Percentiles rank a stretch among this genome's conserved stretches.
phyloP scores from a whole-genome alignment of 1,140 invertebrate genomes.

The Acyrthosiphon pisum region DNA sequence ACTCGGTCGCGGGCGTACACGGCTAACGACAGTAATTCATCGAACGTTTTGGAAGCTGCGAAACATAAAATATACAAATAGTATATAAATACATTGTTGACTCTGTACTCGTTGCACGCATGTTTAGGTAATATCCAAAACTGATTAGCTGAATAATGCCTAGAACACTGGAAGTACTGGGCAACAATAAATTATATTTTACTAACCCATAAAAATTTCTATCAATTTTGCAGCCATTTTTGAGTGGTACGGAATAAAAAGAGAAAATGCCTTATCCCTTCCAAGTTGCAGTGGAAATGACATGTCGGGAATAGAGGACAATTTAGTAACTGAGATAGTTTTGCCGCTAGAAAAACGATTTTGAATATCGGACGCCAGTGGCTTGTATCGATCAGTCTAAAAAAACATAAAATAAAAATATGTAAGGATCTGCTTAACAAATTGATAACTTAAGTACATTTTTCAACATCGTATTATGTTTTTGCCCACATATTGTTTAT shows the following conservation, averaged over 20 bases:
- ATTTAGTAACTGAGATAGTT: slow-evolving; percentile 68
- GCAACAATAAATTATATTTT: background rate
- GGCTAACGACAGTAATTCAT: slow-evolving; percentile 47
- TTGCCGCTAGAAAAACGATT: slow-evolving; percentile 57
- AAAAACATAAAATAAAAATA: slow-evolving; percentile 50
- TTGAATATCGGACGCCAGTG: slow-evolving; percentile 56
- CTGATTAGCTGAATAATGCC: background rate
- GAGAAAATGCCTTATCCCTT: slow-evolving; percentile 76
- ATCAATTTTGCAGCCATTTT: slow-evolving; percentile 73
- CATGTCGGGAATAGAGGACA: slow-evolving; percentile 74
- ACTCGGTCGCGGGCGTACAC: slow-evolving; percentile 77
- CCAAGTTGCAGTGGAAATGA: slow-evolving; percentile 71
- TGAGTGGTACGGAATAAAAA: slow-evolving; percentile 78
- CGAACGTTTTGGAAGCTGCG: slow-evolving; percentile 27
- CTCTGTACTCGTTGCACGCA: background rate
- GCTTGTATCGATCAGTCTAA: slow-evolving; percentile 67
- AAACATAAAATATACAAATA: background rate
- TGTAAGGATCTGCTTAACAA: background rate
- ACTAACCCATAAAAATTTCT: slow-evolving; percentile 74
- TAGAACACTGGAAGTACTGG: background rate
- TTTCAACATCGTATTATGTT: background rate
- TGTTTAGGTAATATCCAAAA: background rate
- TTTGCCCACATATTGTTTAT: background rate
- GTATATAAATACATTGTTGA: background rate
- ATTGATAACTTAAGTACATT: background rate